phyloP scores from a whole-genome alignment of 2,113 vertebrate genomes.

The Hippoglossus stenolepis region DNA sequence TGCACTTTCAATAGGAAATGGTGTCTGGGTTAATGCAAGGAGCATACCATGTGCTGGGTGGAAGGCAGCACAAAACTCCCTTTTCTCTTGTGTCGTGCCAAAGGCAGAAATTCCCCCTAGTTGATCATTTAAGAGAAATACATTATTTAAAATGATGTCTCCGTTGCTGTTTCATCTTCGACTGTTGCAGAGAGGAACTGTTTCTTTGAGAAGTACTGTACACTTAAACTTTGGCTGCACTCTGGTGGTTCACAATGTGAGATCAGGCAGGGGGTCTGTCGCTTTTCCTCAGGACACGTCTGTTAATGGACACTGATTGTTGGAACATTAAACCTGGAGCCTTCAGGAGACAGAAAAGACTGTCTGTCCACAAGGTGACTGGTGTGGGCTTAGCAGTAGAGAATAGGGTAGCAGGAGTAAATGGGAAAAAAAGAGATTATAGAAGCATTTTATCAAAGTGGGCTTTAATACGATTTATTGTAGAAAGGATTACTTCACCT shows the following conservation, averaged over 20 bases:
- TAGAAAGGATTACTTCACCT: neutral
- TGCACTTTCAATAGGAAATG: neutral
- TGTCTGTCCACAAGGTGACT: neutral
- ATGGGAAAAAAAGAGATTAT: neutral
- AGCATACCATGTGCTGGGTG: neutral
- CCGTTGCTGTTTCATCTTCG: neutral
- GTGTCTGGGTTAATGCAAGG: neutral
- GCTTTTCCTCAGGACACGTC: slow-evolving; percentile 21
- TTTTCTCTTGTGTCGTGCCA: neutral
- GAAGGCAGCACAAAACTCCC: neutral
- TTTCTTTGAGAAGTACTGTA: neutral
- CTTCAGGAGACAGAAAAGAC: neutral
- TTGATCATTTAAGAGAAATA: slow-evolving; percentile 5
- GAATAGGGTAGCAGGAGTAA: neutral
- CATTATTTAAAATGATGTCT: slow-evolving; percentile 12
- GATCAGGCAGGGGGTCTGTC: neutral
- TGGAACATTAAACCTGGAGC: slow-evolving; percentile 26
- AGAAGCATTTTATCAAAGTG: slow-evolving; percentile 4
- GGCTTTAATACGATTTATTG: slow-evolving; percentile 7
- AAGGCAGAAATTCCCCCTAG: neutral
- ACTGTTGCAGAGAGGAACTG: neutral
- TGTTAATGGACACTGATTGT: slow-evolving; percentile 31
- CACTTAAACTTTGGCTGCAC: neutral
- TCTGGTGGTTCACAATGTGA: neutral
- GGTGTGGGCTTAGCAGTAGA: neutral